Percentiles rank a stretch among this genome's conserved stretches.
Evolutionary conservation across 2,797 vertebrate species (phyloP).

Genomic region (Acanthis flammea): DNA sequence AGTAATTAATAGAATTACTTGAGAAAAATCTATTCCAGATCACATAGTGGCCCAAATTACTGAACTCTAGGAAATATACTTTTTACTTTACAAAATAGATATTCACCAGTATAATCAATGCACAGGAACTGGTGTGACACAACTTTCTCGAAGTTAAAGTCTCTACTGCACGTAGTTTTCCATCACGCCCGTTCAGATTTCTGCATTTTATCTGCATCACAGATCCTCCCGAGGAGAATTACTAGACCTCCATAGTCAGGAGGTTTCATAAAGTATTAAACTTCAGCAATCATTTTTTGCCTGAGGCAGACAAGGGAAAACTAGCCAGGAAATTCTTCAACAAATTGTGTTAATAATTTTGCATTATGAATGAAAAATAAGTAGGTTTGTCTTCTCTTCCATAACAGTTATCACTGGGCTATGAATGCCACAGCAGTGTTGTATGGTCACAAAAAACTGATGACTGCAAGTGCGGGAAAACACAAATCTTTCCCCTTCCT

Average conservation of each 20-base stretch:
- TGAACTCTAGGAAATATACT: background rate
- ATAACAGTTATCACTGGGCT: constrained; percentile 28
- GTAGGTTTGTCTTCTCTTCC: constrained; percentile 63
- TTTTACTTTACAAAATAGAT: background rate
- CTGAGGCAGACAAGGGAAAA: constrained; percentile 47
- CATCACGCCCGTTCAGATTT: background rate
- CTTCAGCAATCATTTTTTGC: constrained; percentile 20
- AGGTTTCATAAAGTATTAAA: constrained; percentile 62
- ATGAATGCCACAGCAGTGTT: constrained; percentile 29
- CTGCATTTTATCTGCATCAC: constrained; percentile 40
- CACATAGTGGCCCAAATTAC: background rate
- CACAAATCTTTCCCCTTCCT: constrained; percentile 5
- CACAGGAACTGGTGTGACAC: background rate
- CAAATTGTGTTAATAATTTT: constrained; percentile 55
- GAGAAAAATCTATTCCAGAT: background rate
- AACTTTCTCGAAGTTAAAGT: background rate
- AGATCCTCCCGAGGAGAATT: constrained; percentile 33
- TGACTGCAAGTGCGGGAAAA: background rate
- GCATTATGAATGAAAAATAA: constrained; percentile 59
- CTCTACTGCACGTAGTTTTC: background rate
- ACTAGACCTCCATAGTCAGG: constrained; percentile 16
- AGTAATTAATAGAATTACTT: background rate
- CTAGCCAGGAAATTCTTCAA: constrained; percentile 62
- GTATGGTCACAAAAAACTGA: background rate
- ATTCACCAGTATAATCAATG: background rate